A percentile compares a stretch with the other conserved stretches of the same genome.
Conservation (phyloP, 2,113 vertebrate species). For the Osmerus mordax region DNA sequence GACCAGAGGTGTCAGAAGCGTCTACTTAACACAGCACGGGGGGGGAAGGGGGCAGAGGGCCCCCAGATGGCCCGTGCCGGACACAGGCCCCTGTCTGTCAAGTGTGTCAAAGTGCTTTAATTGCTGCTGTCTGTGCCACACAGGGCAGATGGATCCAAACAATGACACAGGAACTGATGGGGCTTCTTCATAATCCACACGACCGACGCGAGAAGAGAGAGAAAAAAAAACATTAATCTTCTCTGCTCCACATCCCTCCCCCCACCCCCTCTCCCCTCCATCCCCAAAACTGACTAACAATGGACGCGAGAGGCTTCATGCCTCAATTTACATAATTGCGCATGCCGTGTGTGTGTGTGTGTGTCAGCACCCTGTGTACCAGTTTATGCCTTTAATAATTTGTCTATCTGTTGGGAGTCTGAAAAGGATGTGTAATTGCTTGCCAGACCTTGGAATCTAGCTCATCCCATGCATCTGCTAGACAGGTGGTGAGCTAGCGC, state of each 20-base stretch:
- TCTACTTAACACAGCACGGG: constrained; percentile 34
- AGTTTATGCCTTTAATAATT: neutral
- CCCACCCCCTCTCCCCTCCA: too few species aligned
- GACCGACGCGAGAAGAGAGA: constrained; percentile 20
- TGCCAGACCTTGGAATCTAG: neutral
- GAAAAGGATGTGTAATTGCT: neutral
- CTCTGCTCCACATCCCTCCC: too few species aligned
- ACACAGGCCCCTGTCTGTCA: constrained; percentile 53
- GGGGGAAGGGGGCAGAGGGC: constrained; percentile 6
- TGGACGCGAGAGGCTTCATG: constrained; percentile 1
- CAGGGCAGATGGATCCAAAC: constrained; percentile 62
- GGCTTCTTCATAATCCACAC: constrained; percentile 40
- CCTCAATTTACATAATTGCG: constrained; percentile 6
- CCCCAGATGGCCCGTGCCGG: constrained; percentile 66
- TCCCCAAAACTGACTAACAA: neutral
- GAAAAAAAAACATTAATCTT: constrained; percentile 4
- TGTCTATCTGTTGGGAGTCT: constrained; percentile 8
- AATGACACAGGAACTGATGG: constrained; percentile 69
- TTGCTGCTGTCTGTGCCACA: constrained; percentile 46
- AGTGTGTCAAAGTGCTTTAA: constrained; percentile 67
- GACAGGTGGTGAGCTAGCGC: constrained; percentile 12
- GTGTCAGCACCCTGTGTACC: neutral
- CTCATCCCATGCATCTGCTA: constrained; percentile 6
- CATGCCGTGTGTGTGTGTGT: neutral
- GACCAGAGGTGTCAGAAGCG: constrained; percentile 34